Evolutionary conservation across 2,797 vertebrate genomes (phyloP).

Genomic region (Geotrypetes seraphini): DNA sequence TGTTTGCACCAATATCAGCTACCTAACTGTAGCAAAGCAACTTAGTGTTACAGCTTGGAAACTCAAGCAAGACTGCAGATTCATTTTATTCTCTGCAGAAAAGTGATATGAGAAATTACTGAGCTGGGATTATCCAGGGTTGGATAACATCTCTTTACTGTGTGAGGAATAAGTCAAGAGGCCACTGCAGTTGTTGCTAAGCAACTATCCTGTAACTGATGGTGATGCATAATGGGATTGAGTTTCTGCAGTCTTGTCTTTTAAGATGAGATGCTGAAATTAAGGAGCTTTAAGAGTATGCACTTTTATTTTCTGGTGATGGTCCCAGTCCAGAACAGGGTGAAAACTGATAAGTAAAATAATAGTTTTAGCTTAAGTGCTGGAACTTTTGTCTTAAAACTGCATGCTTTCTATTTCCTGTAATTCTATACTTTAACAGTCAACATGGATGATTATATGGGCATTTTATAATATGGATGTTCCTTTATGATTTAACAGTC

Average conservation of each 20-base stretch:
- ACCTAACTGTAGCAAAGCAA: slow-evolving; percentile 26
- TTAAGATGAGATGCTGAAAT: neutral
- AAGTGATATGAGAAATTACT: slow-evolving; percentile 37
- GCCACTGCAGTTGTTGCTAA: slow-evolving; percentile 45
- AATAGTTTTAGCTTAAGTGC: too few species aligned
- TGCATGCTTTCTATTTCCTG: too few species aligned
- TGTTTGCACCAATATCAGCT: slow-evolving; percentile 3
- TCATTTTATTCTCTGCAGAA: slow-evolving; percentile 26
- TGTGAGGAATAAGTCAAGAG: slow-evolving; percentile 14
- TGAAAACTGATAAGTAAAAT: too few species aligned
- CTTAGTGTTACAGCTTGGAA: slow-evolving; percentile 34
- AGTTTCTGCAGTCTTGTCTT: neutral
- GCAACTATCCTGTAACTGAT: slow-evolving; percentile 32
- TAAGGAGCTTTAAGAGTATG: slow-evolving; percentile 1
- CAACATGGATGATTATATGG: too few species aligned
- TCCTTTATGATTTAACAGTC: too few species aligned
- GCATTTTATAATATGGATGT: too few species aligned
- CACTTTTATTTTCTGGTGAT: neutral
- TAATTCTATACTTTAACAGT: too few species aligned
- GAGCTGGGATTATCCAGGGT: slow-evolving; percentile 27
- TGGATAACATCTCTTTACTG: slow-evolving; percentile 35
- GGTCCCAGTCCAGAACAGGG: neutral
- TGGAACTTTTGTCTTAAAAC: too few species aligned
- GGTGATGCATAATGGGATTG: slow-evolving; percentile 1
- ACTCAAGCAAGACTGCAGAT: slow-evolving; percentile 13